Evolutionary conservation across 2,888 invertebrate genomes (phyloP).

Genomic region (Mythimna ferrago): DNA sequence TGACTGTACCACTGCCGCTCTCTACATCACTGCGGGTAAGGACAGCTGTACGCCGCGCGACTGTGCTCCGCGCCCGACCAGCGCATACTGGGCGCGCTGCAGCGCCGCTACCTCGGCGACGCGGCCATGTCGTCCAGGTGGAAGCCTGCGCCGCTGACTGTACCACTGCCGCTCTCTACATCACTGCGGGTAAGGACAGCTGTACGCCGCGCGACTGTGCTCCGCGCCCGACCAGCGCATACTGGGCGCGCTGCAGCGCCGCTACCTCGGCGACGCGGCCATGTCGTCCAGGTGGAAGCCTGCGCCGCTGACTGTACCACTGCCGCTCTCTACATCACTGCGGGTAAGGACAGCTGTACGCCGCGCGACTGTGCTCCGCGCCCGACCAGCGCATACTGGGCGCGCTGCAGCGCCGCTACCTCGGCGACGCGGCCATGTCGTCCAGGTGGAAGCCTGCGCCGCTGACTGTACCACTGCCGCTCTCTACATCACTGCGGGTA

Average conservation of each 20-base stretch:
- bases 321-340: constrained; percentile 68
- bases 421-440: constrained; percentile 76
- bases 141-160: constrained; percentile 62
- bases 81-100: constrained; percentile 83
- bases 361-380: constrained; percentile 76
- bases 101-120: constrained; percentile 67
- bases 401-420: constrained; percentile 76
- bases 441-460: constrained; percentile 63
- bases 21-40: constrained; percentile 70
- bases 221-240: constrained; percentile 65
- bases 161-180: constrained; percentile 68
- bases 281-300: constrained; percentile 62
- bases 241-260: constrained; percentile 80
- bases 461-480: constrained; percentile 68
- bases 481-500: constrained; percentile 33
- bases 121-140: constrained; percentile 74
- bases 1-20: constrained; percentile 68
- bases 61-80: constrained; percentile 68
- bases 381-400: too few species aligned
- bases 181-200: constrained; percentile 24
- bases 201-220: constrained; percentile 79
- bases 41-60: constrained; percentile 79
- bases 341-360: constrained; percentile 76
- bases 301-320: constrained; percentile 60
- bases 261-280: constrained; percentile 77